phyloP scores from a whole-genome alignment of 2,797 vertebrate species.

The Halcyon leucocephala region DNA sequence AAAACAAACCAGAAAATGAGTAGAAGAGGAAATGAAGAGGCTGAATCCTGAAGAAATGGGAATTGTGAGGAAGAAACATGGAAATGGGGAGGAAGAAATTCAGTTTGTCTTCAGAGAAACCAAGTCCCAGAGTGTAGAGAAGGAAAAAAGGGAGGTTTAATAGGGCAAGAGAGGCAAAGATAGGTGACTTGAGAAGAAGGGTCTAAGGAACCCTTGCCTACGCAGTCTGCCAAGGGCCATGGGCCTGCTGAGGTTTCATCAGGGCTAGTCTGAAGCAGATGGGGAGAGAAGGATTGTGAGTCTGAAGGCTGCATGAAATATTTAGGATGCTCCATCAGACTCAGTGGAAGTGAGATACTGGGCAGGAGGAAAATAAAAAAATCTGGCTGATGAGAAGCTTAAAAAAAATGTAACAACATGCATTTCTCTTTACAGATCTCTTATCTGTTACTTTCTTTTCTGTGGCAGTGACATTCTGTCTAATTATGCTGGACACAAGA shows the following conservation, averaged over 20 bases:
- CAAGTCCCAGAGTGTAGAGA: not conserved
- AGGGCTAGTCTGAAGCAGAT: not conserved
- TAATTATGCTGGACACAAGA: not conserved
- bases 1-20: slow-evolving; percentile 12
- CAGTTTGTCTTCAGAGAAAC: too few species aligned
- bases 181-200: not conserved
- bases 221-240: not conserved
- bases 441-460: not conserved
- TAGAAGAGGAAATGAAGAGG: not conserved
- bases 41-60: not conserved
- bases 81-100: not conserved
- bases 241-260: not conserved
- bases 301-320: slow-evolving; percentile 27
- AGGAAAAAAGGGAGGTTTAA: not conserved
- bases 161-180: not conserved
- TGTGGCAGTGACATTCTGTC: not conserved
- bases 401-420: not conserved
- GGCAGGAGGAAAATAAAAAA: not conserved
- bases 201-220: not conserved
- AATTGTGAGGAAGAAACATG: not conserved
- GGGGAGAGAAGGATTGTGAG: not conserved
- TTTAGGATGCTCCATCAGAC: not conserved
- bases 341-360: not conserved
- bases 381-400: not conserved
- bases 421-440: not conserved